Conservation (phyloP, 2,888 invertebrate species). For the Eudiplozoon nipponicum region DNA sequence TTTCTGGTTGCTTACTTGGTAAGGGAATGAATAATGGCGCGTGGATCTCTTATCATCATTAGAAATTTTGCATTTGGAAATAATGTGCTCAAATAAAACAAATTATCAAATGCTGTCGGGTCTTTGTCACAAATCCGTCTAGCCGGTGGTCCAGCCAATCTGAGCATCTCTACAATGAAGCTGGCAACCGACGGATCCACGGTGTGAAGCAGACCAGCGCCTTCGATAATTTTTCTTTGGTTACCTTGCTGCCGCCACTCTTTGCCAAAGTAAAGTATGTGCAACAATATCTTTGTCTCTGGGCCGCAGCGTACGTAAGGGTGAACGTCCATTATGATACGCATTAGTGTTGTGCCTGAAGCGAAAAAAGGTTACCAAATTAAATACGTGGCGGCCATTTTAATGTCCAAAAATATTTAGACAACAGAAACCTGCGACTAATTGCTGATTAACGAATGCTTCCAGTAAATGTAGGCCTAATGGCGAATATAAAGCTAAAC, state of each 20-base stretch:
- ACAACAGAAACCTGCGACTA: too few relatives aligned
- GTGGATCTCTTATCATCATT: constrained; percentile 84
- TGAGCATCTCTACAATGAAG: too few relatives aligned
- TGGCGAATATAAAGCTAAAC: too few relatives aligned
- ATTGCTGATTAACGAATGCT: too few relatives aligned
- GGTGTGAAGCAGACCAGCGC: too few relatives aligned
- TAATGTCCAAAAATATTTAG: too few relatives aligned
- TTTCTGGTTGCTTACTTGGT: constrained; percentile 39
- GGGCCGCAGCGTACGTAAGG: constrained; percentile 84
- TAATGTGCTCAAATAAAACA: constrained; percentile 58
- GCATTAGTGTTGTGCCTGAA: constrained; percentile 71
- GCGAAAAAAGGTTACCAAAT: too few relatives aligned
- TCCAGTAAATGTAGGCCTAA: too few relatives aligned
- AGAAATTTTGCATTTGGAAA: constrained; percentile 90
- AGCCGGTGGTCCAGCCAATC: constrained; percentile 70
- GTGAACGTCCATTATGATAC: constrained; percentile 89
- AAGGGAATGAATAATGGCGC: constrained; percentile 89
- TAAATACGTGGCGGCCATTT: too few relatives aligned
- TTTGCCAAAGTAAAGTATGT: constrained; percentile 64
- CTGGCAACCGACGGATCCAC: too few relatives aligned
- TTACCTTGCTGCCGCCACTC: constrained; percentile 80
- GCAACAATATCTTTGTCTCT: constrained; percentile 67
- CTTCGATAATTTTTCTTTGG: too few relatives aligned
- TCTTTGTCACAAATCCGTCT: constrained; percentile 87
- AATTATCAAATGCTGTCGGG: constrained; percentile 81